Evolutionary conservation across 2,888 invertebrate genomes (phyloP).

Genomic region (Erannis defoliaria): DNA sequence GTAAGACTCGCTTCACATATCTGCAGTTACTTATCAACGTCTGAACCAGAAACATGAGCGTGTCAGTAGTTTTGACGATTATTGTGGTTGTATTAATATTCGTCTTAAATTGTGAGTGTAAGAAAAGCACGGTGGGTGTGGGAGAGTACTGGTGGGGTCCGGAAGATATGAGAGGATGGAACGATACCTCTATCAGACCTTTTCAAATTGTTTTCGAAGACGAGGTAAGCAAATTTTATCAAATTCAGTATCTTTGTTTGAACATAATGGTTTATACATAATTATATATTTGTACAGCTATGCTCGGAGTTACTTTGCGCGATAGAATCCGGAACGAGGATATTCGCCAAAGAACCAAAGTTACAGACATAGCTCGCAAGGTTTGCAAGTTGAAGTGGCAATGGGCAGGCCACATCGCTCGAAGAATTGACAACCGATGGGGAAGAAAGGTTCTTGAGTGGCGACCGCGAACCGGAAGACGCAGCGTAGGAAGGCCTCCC

Average conservation of each 20-base stretch:
- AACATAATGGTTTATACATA: too few relatives aligned
- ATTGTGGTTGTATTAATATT: neutral
- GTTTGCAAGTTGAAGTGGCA: too few relatives aligned
- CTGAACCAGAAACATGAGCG: neutral
- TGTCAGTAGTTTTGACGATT: neutral
- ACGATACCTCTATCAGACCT: conserved; percentile 67
- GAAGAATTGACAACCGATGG: too few relatives aligned
- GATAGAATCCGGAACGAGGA: too few relatives aligned
- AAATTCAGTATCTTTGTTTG: neutral
- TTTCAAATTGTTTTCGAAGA: conserved; percentile 84
- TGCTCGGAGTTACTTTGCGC: too few relatives aligned
- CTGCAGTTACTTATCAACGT: neutral
- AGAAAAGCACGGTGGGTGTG: neutral
- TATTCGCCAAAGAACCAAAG: too few relatives aligned
- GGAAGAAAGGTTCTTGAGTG: too few relatives aligned
- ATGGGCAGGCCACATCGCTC: too few relatives aligned
- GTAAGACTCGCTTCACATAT: neutral
- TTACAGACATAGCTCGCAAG: too few relatives aligned
- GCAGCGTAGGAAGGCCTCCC: too few relatives aligned
- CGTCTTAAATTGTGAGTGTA: neutral
- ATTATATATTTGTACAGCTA: too few relatives aligned
- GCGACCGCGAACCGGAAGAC: too few relatives aligned
- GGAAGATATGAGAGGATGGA: conserved; percentile 37
- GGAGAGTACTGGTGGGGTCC: conserved; percentile 16
- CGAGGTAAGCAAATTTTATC: conserved; percentile 66